Conservation (phyloP, 2,113 vertebrate genomes). For the Tachysurus fulvidraco region DNA sequence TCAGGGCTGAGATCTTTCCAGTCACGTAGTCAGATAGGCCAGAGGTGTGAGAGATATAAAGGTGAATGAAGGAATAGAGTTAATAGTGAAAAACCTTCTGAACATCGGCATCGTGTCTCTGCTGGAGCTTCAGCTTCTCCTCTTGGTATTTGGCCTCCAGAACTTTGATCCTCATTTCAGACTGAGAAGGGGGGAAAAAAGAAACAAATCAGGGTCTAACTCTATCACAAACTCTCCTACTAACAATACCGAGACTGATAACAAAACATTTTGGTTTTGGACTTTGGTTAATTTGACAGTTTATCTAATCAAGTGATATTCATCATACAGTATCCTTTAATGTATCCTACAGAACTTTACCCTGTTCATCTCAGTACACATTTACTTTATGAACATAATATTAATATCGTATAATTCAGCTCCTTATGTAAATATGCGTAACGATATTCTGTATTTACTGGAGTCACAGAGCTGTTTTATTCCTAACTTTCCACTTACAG, state of each 20-base stretch:
- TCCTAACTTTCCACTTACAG: neutral
- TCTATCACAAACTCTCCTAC: neutral
- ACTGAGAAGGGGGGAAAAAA: constrained; percentile 62
- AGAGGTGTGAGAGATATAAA: neutral
- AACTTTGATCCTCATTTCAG: constrained; percentile 83
- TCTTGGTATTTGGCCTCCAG: constrained; percentile 88
- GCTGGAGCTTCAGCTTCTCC: constrained; percentile 88
- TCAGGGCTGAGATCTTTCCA: neutral
- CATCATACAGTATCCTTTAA: neutral
- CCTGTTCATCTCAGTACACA: neutral
- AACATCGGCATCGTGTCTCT: constrained; percentile 87
- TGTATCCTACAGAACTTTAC: neutral
- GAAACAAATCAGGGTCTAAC: neutral
- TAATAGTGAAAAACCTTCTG: constrained; percentile 78
- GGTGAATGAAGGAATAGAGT: neutral
- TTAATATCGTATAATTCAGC: neutral
- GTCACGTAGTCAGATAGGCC: neutral
- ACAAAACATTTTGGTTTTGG: neutral
- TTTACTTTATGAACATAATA: neutral
- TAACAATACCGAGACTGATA: neutral
- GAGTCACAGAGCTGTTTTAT: neutral
- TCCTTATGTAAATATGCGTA: neutral
- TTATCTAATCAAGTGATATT: neutral
- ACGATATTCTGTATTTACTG: neutral
- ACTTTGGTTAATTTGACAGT: neutral